Base-by-base conservation (phyloP, 2,113 vertebrate genomes). In the Labrus mixtus region DNA sequence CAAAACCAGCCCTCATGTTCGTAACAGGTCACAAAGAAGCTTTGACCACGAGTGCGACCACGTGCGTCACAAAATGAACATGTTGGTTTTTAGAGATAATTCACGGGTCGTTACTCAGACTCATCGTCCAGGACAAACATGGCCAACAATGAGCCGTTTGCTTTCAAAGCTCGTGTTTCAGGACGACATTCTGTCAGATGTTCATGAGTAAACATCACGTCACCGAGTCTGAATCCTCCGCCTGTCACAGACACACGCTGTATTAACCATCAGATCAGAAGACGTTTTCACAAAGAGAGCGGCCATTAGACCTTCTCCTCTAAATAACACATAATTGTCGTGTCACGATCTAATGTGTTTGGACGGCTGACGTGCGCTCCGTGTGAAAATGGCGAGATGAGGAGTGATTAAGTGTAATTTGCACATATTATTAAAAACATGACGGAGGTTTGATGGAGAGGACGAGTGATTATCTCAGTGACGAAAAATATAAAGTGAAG, bases 321-420 rank as follows among this genome's bases (percentile, higher is more conserved):
- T 60, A 94, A 94, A 95, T 94, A 84, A 93, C 91, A 86, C 92
- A 93, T 84, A 94, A 90, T 93, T 90, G 46, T 71, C 16, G 54
- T 65, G 72, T 53, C 73, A 73, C 71, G 55, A 78, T 84, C 72
- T 92, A 89, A 91, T 83, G 89, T 84, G 66, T 86, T 85, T 85
- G 90, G 90, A 89, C 91, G 86, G 83, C 84, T 22, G 67, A 63
- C 91, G 66, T 84, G 82, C 51, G 84, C 82, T 90, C 89, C 58
- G 91, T 94, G 79, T 89, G 84, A 87, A 74, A 85, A 90, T 84
- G 87, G 79, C 85, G 85, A 84, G 94, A 90, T 91, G 88, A 90
- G 61, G 67, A 89, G 76, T 86, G 78, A 94, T 94, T 93, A 93
- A 89, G 87, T 86, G 90, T 93, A 92, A 95, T 95, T 95, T 93